phyloP scores from a whole-genome alignment of 2,797 vertebrate species.

The Anguilla marmorata region DNA sequence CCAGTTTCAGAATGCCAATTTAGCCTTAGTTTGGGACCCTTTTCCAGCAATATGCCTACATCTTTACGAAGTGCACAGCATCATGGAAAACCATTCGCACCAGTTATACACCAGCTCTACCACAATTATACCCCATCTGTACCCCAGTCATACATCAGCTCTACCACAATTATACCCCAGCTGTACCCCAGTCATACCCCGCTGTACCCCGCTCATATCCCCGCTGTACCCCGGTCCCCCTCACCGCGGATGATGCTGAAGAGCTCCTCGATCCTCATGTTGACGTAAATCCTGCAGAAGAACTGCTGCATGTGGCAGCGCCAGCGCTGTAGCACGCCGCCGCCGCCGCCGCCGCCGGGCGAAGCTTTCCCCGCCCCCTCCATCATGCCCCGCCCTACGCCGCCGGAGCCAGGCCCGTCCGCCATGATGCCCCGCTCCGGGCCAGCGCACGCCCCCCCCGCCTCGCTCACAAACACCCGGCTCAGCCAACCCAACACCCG shows the following conservation, averaged over 20 bases:
- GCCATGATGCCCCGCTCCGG: slow-evolving; percentile 41
- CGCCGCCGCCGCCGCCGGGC: slow-evolving; percentile 26
- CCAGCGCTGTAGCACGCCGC: slow-evolving; percentile 84
- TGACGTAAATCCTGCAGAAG: slow-evolving; percentile 92
- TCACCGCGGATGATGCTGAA: slow-evolving; percentile 95
- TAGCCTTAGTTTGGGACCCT: no score
- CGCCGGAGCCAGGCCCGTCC: not conserved
- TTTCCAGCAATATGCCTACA: no score
- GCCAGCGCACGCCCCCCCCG: slow-evolving; percentile 54
- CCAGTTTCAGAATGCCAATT: no score
- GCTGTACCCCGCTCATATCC: no score
- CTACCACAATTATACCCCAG: no score
- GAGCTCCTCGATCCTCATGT: slow-evolving; percentile 95
- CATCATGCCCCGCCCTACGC: slow-evolving; percentile 45
- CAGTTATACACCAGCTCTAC: no score
- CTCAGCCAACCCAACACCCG: slow-evolving; percentile 92
- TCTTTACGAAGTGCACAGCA: no score
- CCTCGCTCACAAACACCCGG: slow-evolving; percentile 84
- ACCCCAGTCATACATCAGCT: no score
- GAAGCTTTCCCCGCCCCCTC: slow-evolving; percentile 34
- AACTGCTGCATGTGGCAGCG: slow-evolving; percentile 92
- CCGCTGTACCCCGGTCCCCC: not conserved
- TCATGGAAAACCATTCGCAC: no score
- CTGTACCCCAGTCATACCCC: no score
- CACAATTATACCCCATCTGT: no score